Base-by-base conservation (phyloP, 2,797 vertebrate species). In the Morelia viridis region DNA sequence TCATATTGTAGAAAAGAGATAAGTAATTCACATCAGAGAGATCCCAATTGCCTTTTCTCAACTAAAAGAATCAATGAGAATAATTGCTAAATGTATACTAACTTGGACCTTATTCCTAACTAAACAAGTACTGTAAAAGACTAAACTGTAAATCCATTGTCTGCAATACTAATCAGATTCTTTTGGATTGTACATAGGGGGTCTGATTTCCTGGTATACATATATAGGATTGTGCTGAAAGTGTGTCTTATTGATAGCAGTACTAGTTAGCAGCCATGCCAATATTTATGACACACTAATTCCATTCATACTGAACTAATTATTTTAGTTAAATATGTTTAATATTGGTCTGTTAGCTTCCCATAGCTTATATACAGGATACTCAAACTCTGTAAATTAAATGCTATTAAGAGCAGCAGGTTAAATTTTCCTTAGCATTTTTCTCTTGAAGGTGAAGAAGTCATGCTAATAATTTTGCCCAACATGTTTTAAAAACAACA, bases 401-500 rank as follows among this genome's bases (percentile, higher is more conserved):
- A 31, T 8, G 0, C 0, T 91, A 26, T 84, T 65, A 50, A 91
- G 62, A 41, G 88, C 85, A 86, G 92, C 58, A 13, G 93, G 61
- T 86, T 90, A 26, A 1, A 24, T 61, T 88, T 88, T 85, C 85
- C 84, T n/a, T 4, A 0, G 65, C 8, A 31, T 76, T 56, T 8
- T 60, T 26, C 50, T 57, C 88, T 85, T 89, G 64, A 89, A 93
- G 61, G 46, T 62, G 26, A 26, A 58, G 53, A 58, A 17, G 15
- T 84, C 90, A 28, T 92, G 88, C 56, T 91, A n/a, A 50, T n/a
- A 93, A 89, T 93, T 92, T 89, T 92, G 89, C 31, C 92, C 56
- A 0, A 0, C 85, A 1, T n/a, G 1, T n/a, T 58, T 46, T 92
- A 93, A 92, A 94, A 89, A 76, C 92, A 12, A 57, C 53, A 83